Evolutionary conservation across 2,888 invertebrate species (phyloP).

Genomic region (Idaea aversata): DNA sequence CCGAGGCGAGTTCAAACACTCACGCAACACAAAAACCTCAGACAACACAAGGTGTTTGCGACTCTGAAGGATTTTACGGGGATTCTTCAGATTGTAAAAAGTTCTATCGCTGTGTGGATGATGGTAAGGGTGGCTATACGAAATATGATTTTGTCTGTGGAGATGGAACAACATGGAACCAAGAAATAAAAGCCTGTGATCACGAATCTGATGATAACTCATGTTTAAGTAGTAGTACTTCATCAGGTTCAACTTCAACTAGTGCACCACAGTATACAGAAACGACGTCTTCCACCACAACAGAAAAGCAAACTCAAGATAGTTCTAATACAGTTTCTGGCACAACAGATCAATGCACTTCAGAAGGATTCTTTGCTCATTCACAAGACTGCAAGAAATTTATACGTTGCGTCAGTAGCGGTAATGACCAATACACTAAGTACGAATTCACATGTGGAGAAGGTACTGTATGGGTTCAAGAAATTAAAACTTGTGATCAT

Average conservation of each 20-base stretch:
- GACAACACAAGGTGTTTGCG: constrained; percentile 14
- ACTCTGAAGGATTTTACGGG: constrained; percentile 68
- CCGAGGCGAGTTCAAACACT: constrained; percentile 13
- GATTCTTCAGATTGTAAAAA: constrained; percentile 78
- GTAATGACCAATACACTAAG: constrained; percentile 65
- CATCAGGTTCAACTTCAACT: constrained; percentile 22
- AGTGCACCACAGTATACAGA: constrained; percentile 20
- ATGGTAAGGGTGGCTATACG: constrained; percentile 59
- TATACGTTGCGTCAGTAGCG: constrained; percentile 82
- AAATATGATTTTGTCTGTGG: constrained; percentile 79
- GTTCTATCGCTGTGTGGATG: constrained; percentile 83
- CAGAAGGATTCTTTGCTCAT: constrained; percentile 80
- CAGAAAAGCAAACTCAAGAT: constrained; percentile 18
- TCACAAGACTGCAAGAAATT: constrained; percentile 82
- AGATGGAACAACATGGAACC: constrained; percentile 82
- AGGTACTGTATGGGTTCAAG: constrained; percentile 82
- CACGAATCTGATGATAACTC: constrained; percentile 57
- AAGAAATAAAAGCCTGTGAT: constrained; percentile 77
- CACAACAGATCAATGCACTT: constrained; percentile 14
- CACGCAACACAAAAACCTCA: background rate
- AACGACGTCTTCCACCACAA: constrained; percentile 26
- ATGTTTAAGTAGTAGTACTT: constrained; percentile 16
- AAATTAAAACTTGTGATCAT: constrained; percentile 77
- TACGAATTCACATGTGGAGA: constrained; percentile 81
- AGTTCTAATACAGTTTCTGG: constrained; percentile 9